These are phyloP conservation scores for Epinotia brunnichana DNA, from an alignment of 2,888 invertebrate genomes.

Conservation along the genomic window DNA sequence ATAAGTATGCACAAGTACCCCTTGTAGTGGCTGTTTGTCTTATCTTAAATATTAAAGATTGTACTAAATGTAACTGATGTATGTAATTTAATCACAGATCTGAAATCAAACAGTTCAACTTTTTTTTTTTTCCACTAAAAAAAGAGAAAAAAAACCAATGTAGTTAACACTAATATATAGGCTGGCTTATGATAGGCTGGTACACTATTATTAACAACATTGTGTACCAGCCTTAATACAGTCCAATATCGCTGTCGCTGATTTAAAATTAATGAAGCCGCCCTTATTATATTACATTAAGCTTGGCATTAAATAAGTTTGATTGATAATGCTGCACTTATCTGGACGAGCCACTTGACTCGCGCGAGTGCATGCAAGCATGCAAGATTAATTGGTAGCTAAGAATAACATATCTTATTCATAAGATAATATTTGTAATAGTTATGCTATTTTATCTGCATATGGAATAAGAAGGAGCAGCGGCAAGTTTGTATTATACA, in stretches of 20 bases:
- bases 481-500: not conserved
- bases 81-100: no score
- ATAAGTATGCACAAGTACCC: no score
- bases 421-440: constrained; percentile 12
- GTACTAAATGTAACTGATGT: no score
- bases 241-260: constrained; percentile 7
- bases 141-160: no score
- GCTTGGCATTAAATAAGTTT: constrained; percentile 48
- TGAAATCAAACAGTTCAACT: no score
- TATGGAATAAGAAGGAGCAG: not conserved
- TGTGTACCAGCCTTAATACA: constrained; percentile 3
- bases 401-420: constrained; percentile 28
- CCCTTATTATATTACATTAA: constrained; percentile 25
- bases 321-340: constrained; percentile 53
- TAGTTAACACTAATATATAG: no score
- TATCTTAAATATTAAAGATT: no score
- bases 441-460: constrained; percentile 20
- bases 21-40: no score
- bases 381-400: constrained; percentile 39
- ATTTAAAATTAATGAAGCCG: constrained; percentile 34
- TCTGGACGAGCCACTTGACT: constrained; percentile 45
- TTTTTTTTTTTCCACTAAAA: no score
- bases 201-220: no score
- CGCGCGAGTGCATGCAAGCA: constrained; percentile 31
- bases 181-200: no score